Evolutionary conservation across 2,888 invertebrate genomes (phyloP).

Genomic region (Diploptera punctata): DNA sequence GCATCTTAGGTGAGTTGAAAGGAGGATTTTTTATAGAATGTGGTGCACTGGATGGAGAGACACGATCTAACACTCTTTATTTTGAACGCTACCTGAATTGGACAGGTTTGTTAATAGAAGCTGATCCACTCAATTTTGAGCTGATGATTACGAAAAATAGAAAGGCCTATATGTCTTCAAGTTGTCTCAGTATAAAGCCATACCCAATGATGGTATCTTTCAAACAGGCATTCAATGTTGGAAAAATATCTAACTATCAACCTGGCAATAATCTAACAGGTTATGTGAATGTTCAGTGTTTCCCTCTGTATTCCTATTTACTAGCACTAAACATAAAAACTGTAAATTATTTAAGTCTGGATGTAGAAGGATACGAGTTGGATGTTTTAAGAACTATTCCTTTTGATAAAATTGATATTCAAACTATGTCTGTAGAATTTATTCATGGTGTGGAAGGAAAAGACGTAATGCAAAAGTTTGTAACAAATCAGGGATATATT

Average conservation of each 20-base stretch:
- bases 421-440: conserved; percentile 58
- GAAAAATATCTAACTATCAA: conserved; percentile 44
- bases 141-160: conserved; percentile 56
- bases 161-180: conserved; percentile 56
- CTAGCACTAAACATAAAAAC: conserved; percentile 57
- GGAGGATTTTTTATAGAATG: conserved; percentile 63
- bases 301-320: conserved; percentile 59
- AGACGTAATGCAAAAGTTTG: conserved; percentile 52
- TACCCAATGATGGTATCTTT: conserved; percentile 55
- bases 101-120: conserved; percentile 60
- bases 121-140: conserved; percentile 59
- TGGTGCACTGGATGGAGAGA: conserved; percentile 63
- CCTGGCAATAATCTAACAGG: conserved; percentile 45
- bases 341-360: conserved; percentile 62
- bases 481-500: conserved; percentile 55
- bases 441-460: conserved; percentile 54
- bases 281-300: conserved; percentile 58
- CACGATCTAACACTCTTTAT: conserved; percentile 60
- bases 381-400: conserved; percentile 61
- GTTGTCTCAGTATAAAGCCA: conserved; percentile 56
- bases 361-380: conserved; percentile 61
- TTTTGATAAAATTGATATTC: conserved; percentile 57
- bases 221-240: conserved; percentile 55
- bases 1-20: conserved; percentile 48
- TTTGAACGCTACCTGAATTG: conserved; percentile 58